phyloP scores from a whole-genome alignment of 2,113 vertebrate species.

The Protobothrops mucrosquamatus region DNA sequence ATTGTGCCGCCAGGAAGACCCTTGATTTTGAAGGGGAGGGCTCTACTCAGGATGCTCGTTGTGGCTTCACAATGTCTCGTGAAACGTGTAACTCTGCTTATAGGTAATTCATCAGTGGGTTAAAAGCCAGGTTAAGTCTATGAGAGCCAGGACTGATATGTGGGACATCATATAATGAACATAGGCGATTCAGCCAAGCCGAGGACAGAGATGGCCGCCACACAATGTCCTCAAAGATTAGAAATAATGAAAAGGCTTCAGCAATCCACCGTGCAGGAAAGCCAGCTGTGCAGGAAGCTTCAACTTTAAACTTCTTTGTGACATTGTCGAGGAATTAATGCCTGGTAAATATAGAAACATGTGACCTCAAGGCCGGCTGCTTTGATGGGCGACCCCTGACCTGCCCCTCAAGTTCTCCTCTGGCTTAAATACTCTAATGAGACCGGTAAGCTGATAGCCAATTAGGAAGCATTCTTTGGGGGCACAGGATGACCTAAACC shows the following conservation, averaged over 20 bases:
- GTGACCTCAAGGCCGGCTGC: conserved; percentile 56
- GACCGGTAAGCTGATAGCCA: conserved; percentile 65
- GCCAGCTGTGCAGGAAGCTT: conserved; percentile 40
- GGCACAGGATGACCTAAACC: conserved; percentile 64
- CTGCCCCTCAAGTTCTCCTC: conserved; percentile 40
- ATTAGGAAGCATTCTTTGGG: conserved; percentile 70
- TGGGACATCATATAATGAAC: neutral
- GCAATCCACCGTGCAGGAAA: conserved; percentile 45
- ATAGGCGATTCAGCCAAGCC: neutral
- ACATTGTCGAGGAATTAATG: conserved; percentile 59
- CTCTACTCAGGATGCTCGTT: neutral
- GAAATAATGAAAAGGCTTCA: conserved; percentile 52
- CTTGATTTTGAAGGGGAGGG: conserved; percentile 33
- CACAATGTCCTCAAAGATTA: conserved; percentile 40
- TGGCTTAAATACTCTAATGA: conserved; percentile 65
- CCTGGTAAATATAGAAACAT: conserved; percentile 53
- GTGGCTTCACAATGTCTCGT: neutral
- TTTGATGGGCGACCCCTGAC: conserved; percentile 56
- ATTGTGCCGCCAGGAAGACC: conserved; percentile 34
- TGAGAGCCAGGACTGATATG: conserved; percentile 27
- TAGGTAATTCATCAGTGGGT: neutral
- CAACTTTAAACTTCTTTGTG: conserved; percentile 54
- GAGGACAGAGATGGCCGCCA: conserved; percentile 25
- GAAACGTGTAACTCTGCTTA: neutral
- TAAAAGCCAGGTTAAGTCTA: neutral